A percentile compares a stretch with the other conserved stretches of the same genome.
phyloP scores from a whole-genome alignment of 1,140 invertebrate genomes.

The Panulirus ornatus region DNA sequence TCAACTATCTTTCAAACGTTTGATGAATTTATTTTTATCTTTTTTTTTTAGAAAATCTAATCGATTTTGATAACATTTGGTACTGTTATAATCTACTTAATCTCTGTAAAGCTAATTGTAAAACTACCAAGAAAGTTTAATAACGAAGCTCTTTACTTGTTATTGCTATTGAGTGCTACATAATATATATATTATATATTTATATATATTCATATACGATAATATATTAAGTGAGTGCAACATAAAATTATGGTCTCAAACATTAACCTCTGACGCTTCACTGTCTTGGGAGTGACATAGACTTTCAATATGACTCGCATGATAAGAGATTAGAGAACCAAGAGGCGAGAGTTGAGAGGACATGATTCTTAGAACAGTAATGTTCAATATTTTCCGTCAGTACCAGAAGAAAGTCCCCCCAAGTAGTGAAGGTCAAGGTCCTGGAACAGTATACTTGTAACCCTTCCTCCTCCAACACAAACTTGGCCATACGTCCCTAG shows the following conservation, averaged over 20 bases:
- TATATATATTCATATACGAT: slow-evolving; percentile 60
- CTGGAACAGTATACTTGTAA: slow-evolving; percentile 39
- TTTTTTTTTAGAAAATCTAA: slow-evolving; percentile 19
- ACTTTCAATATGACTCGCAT: too few species aligned
- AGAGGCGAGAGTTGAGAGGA: too few species aligned
- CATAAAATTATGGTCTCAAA: slow-evolving; percentile 37
- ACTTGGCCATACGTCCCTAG: too few species aligned
- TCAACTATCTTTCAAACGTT: slow-evolving; percentile 21
- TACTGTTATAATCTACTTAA: slow-evolving; percentile 18
- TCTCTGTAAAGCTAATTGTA: slow-evolving; percentile 21
- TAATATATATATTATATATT: slow-evolving; percentile 55
- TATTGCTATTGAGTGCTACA: slow-evolving; percentile 71
- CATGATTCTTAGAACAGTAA: too few species aligned
- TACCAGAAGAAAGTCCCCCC: too few species aligned
- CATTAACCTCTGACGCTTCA: slow-evolving; percentile 19
- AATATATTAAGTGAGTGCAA: slow-evolving; percentile 65
- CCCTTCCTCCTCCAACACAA: not conserved
- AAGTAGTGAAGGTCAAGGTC: not conserved
- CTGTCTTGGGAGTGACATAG: not conserved
- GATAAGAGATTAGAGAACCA: too few species aligned
- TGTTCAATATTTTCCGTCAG: too few species aligned
- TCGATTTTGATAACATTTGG: slow-evolving; percentile 34
- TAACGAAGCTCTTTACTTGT: slow-evolving; percentile 63
- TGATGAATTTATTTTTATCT: too few species aligned
- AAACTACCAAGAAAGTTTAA: slow-evolving; percentile 25